Percentiles rank a stretch among this genome's conserved stretches.
These are phyloP conservation scores for Nemurella pictetii DNA, from an alignment of 2,888 invertebrate species.

Conservation along the genomic window DNA sequence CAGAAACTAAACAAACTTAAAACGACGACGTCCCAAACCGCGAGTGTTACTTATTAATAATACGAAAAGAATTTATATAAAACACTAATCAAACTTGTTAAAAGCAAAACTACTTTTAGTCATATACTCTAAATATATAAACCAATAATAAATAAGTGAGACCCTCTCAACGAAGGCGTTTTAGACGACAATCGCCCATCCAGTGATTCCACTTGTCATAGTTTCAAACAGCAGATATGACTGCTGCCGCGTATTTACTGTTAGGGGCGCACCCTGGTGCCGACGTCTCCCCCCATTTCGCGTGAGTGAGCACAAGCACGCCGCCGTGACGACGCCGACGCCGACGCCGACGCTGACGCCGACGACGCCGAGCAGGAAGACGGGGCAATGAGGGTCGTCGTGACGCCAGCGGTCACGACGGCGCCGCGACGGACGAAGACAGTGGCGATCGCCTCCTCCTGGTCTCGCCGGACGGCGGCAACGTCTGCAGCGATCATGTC, in stretches of 20 bases:
- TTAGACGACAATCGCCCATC: neutral
- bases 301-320: neutral
- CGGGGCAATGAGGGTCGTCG: slow-evolving; percentile 24
- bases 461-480: neutral
- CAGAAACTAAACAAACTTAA: neutral
- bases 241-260: neutral
- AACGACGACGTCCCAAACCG: neutral
- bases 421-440: neutral
- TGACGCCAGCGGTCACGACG: neutral
- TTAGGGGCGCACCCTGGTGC: slow-evolving; percentile 11
- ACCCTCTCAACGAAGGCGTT: neutral
- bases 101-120: neutral
- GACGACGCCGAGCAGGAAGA: slow-evolving; percentile 13
- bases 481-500: slow-evolving; percentile 22
- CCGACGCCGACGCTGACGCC: slow-evolving; percentile 11
- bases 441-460: slow-evolving; percentile 16
- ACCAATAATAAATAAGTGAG: neutral
- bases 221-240: neutral
- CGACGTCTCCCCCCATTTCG: slow-evolving; percentile 1
- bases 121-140: neutral
- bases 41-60: neutral
- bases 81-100: neutral
- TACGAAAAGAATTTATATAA: neutral
- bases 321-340: slow-evolving; percentile 16
- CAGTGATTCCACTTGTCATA: neutral